Evolutionary conservation across 2,113 vertebrate species (phyloP).

Genomic region (Myotis lucifugus): DNA sequence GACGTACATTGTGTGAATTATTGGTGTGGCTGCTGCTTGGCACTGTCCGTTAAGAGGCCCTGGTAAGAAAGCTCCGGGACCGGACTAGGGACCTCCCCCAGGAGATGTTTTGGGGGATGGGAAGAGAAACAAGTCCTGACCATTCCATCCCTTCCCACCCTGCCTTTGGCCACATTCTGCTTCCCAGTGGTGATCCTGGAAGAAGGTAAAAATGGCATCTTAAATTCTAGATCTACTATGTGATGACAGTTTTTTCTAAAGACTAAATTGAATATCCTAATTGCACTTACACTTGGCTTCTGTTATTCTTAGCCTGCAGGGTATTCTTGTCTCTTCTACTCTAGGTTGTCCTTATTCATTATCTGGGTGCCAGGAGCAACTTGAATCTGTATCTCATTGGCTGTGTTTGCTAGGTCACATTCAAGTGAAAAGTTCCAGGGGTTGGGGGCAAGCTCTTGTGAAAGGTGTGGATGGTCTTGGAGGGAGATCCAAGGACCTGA

Average conservation of each 20-base stretch:
- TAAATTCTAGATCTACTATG: neutral
- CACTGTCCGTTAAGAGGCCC: too few species aligned
- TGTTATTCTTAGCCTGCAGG: neutral
- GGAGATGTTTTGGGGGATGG: rapidly evolving
- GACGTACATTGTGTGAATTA: neutral
- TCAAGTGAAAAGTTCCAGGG: neutral
- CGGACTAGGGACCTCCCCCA: neutral
- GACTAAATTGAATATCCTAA: neutral
- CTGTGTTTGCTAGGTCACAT: neutral
- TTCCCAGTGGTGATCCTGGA: neutral
- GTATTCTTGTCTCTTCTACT: rapidly evolving
- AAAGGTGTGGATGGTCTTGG: neutral
- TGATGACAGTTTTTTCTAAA: neutral
- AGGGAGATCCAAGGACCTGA: neutral
- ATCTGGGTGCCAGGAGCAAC: neutral
- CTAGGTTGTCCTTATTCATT: neutral
- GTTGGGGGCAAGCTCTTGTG: too few species aligned
- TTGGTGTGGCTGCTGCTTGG: neutral
- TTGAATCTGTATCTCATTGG: neutral
- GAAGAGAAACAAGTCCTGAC: neutral
- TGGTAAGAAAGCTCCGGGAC: neutral
- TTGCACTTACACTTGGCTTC: neutral
- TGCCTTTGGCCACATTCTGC: neutral
- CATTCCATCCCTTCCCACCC: neutral
- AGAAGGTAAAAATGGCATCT: neutral